A percentile compares a stretch with the other conserved stretches of the same genome.
phyloP scores from a whole-genome alignment of 2,797 vertebrate species.

The Smutsia temminckii region DNA sequence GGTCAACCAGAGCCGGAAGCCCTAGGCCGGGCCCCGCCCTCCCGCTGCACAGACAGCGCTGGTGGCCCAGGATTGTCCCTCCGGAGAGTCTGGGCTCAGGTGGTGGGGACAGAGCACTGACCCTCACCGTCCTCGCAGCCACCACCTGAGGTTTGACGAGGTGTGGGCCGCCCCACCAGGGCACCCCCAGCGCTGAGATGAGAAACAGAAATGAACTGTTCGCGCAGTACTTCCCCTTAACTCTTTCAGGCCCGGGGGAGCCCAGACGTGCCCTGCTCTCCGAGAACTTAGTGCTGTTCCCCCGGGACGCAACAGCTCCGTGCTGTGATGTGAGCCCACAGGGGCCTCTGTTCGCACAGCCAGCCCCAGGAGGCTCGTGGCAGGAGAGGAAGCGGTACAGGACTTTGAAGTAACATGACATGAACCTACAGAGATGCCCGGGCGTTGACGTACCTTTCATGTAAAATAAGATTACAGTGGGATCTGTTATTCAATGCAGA shows the following conservation, averaged over 20 bases:
- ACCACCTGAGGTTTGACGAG: neutral
- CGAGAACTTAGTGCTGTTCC: neutral
- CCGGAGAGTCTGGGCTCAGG: neutral
- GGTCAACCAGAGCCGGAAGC: neutral
- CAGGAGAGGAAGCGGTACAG: neutral
- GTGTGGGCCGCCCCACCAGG: accelerated
- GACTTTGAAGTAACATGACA: neutral
- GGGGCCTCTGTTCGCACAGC: neutral
- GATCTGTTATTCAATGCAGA: too few relatives aligned
- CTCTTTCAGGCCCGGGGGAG: neutral
- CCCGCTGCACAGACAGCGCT: accelerated
- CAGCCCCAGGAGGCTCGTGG: neutral
- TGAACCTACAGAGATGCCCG: neutral
- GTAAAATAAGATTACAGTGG: neutral
- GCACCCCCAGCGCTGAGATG: neutral
- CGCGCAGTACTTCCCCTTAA: neutral
- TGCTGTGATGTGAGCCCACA: neutral
- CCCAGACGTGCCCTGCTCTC: neutral
- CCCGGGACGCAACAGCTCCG: neutral
- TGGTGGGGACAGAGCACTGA: accelerated
- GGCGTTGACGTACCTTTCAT: neutral
- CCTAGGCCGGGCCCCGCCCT: neutral
- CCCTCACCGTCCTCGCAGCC: neutral
- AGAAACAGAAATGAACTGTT: too few relatives aligned
- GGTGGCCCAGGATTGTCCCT: neutral